Percentiles rank a stretch among this genome's conserved stretches.
Evolutionary conservation across 1,140 invertebrate genomes (phyloP).

Genomic region (Drosophila ogumai): DNA sequence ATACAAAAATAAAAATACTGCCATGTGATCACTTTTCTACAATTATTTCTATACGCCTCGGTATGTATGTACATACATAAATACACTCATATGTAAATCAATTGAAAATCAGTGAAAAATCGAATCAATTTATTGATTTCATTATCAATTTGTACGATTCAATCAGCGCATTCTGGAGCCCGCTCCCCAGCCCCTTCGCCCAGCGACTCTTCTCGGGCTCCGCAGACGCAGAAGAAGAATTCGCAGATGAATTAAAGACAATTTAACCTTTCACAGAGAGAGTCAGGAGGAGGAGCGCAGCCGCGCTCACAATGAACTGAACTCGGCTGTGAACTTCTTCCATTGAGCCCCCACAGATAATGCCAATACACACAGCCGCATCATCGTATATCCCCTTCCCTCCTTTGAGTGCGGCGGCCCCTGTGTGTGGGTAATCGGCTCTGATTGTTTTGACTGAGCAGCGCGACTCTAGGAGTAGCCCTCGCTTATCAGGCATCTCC

Average conservation of each 20-base stretch:
- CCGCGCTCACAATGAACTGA: conserved; percentile 77
- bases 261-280: conserved; percentile 74
- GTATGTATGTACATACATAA: background rate
- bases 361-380: conserved; percentile 34
- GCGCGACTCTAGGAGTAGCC: conserved; percentile 45
- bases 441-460: conserved; percentile 70
- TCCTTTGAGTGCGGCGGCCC: conserved; percentile 1
- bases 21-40: conserved; percentile 17
- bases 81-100: conserved; percentile 6
- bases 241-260: conserved; percentile 80
- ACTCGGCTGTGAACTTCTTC: conserved; percentile 79
- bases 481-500: conserved; percentile 53
- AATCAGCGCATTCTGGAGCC: conserved; percentile 39
- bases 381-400: conserved; percentile 23
- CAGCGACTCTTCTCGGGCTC: conserved; percentile 23
- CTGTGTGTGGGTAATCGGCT: conserved; percentile 52
- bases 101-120: conserved; percentile 51
- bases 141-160: conserved; percentile 71
- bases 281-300: background rate
- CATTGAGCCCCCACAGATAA: conserved; percentile 65
- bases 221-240: conserved; percentile 61
- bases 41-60: conserved; percentile 6
- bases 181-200: background rate
- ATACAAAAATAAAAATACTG: conserved; percentile 16
- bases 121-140: conserved; percentile 71